Evolutionary conservation across 2,888 invertebrate genomes (phyloP).

Genomic region (Himalopsyche tibetana): DNA sequence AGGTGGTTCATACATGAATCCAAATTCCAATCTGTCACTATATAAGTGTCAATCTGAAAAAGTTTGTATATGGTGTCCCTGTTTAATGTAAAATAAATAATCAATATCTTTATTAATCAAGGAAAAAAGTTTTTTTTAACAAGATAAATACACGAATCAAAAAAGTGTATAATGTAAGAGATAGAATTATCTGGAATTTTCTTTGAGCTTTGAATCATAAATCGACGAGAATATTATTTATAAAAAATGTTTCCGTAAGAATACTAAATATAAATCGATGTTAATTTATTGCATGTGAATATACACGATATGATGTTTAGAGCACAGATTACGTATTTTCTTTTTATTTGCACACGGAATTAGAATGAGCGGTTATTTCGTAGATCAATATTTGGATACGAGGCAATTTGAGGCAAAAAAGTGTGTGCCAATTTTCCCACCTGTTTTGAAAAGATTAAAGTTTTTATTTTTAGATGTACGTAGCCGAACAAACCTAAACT

Average conservation of each 20-base stretch:
- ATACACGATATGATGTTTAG: background rate
- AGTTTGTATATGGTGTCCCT: too few relatives aligned
- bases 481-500: background rate
- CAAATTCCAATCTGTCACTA: too few relatives aligned
- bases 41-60: too few relatives aligned
- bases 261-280: background rate
- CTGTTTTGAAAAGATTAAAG: background rate
- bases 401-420: background rate
- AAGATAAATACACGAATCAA: too few relatives aligned
- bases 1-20: too few relatives aligned
- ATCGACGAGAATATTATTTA: background rate
- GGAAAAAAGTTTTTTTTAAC: too few relatives aligned
- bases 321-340: background rate
- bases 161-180: too few relatives aligned
- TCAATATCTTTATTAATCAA: too few relatives aligned
- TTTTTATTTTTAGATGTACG: conserved; percentile 7
- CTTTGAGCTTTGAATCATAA: background rate
- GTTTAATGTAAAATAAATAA: too few relatives aligned
- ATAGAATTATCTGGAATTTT: background rate
- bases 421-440: background rate
- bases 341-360: background rate
- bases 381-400: conserved; percentile 22
- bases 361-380: background rate
- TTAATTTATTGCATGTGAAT: background rate
- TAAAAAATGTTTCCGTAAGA: background rate